A percentile compares a stretch with the other conserved stretches of the same genome.
phyloP scores from a whole-genome alignment of 2,888 invertebrate species.

The Catocala fraxini region DNA sequence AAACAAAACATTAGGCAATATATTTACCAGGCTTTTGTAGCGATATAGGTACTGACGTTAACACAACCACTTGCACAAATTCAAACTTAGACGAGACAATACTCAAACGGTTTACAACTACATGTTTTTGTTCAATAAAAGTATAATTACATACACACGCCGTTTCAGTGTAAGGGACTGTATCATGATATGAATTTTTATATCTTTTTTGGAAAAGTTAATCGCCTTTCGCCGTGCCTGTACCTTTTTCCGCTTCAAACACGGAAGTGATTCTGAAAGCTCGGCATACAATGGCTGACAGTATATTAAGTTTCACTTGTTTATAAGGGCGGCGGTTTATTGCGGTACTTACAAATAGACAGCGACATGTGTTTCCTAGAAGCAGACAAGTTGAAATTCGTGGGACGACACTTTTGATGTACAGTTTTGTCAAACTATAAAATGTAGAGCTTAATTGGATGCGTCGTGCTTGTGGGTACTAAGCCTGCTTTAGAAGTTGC shows the following conservation, averaged over 20 bases:
- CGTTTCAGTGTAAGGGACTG: neutral
- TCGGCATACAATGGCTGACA: slow-evolving; percentile 56
- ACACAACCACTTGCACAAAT: slow-evolving; percentile 39
- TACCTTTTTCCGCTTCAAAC: slow-evolving; percentile 40
- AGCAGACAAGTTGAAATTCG: slow-evolving; percentile 1
- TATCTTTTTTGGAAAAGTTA: slow-evolving; percentile 7
- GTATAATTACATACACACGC: slow-evolving; percentile 1
- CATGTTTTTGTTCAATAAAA: slow-evolving; percentile 17
- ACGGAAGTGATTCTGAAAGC: slow-evolving; percentile 62
- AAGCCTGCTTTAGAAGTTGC: too few species aligned
- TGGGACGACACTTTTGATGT: neutral
- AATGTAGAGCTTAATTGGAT: too few species aligned
- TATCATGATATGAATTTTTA: slow-evolving; percentile 12
- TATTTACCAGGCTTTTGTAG: slow-evolving; percentile 57
- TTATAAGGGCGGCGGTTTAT: slow-evolving; percentile 46
- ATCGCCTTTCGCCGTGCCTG: slow-evolving; percentile 24
- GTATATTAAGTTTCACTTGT: slow-evolving; percentile 62
- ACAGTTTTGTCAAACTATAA: slow-evolving; percentile 3
- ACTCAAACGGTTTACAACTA: slow-evolving; percentile 5
- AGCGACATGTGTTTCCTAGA: slow-evolving; percentile 9
- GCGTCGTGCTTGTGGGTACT: too few species aligned
- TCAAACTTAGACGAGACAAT: slow-evolving; percentile 17
- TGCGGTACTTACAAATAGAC: slow-evolving; percentile 26
- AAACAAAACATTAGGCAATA: slow-evolving; percentile 52
- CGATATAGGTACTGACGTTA: slow-evolving; percentile 43